Evolutionary conservation across 2,888 invertebrate species (phyloP), one percentile per base, ranked within the genome.

Genomic region (Loripinus fragilis): DNA sequence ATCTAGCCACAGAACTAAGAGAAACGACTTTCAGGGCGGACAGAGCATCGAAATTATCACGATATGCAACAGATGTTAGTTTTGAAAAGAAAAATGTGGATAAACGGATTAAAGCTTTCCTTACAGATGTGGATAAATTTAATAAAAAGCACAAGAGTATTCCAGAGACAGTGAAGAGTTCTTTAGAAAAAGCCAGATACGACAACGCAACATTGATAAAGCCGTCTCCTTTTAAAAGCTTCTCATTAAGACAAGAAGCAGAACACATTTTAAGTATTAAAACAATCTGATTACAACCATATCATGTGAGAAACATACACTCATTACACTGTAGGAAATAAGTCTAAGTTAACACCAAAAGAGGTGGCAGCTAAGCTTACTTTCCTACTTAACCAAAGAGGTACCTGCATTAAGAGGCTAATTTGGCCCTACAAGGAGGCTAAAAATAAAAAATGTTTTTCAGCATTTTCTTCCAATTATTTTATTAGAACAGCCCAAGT

Each of bases 71-170:
- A 25, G 74, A 74, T 28, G 23, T 55, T 28, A 52, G 33, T 2
- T 68, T 80, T 23, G 71, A 70, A 12, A 42, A 50, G 8, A 73
- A 45, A 52, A 71, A 68, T 33, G 67, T 80, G 5, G 74, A 80
- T 35, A n/a, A 60, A 0, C 48, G 76, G 20, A 76, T 83, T 38
- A 42, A 70, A n/a, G 28, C 76, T 48, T 83, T 83, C 50, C 80
- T 80, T 50, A 23, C 25, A 7, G 76, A 78, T 7, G 7, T 83
- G 33, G 83, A 83, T n/a, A 50, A 17, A 35, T 80, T 71, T 42
- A 83, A 80, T 25, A 80, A 76, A 35, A 52, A 65, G 30, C 35
- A 76, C 33, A 52, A 33, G 2, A 23, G 50, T 17, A 71, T 83
- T 33, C 76, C 83, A 0, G 75, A 71, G 30, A 64, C 78, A 12